Percentiles rank a stretch among this genome's conserved stretches.
phyloP scores from a whole-genome alignment of 2,888 invertebrate species.

The Polymixis flavicincta region DNA sequence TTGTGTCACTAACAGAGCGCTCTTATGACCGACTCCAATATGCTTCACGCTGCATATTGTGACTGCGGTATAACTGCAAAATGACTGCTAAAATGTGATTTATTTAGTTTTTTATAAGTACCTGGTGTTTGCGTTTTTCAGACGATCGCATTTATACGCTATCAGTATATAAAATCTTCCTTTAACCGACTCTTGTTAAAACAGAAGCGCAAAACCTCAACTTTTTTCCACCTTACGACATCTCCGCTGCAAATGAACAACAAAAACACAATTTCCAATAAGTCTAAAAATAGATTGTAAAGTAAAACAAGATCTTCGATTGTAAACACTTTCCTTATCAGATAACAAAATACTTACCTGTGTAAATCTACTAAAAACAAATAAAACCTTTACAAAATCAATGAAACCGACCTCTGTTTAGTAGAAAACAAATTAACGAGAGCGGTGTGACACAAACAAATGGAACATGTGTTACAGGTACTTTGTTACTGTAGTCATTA shows the following conservation, averaged over 20 bases:
- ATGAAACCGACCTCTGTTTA: conserved; percentile 61
- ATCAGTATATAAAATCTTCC: neutral
- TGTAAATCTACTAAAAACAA: conserved; percentile 31
- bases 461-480: conserved; percentile 43
- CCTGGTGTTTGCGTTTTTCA: no score
- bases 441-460: conserved; percentile 61
- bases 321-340: conserved; percentile 3
- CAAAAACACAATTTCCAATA: neutral
- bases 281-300: neutral
- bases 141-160: neutral
- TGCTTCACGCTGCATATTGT: conserved; percentile 23
- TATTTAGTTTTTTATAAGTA: neutral
- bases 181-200: neutral
- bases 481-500: conserved; percentile 55
- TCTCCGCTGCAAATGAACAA: neutral
- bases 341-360: conserved; percentile 26
- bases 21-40: conserved; percentile 25
- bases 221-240: neutral
- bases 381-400: conserved; percentile 55
- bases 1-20: conserved; percentile 67
- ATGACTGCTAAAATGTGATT: neutral
- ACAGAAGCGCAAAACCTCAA: neutral
- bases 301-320: neutral
- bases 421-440: conserved; percentile 63
- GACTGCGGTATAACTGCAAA: neutral